A percentile compares a stretch with the other conserved stretches of the same genome.
Conservation (phyloP, 2,888 invertebrate genomes). For the Cantharis flavilabris region DNA sequence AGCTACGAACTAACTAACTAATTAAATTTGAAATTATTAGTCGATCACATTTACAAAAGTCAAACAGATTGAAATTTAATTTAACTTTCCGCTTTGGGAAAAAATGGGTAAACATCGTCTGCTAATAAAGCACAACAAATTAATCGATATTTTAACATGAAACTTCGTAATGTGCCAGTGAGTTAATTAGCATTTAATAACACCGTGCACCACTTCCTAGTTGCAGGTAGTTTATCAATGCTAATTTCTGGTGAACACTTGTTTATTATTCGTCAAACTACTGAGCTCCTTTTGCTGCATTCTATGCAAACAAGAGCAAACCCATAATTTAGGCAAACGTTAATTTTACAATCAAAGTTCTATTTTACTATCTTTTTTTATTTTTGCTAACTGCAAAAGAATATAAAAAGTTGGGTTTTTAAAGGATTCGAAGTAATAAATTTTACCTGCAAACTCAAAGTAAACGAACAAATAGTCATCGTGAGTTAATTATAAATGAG, state of each 20-base stretch:
- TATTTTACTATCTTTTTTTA: too few species aligned
- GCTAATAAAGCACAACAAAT: neutral
- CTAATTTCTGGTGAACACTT: slow-evolving; percentile 2
- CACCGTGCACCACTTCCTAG: slow-evolving; percentile 7
- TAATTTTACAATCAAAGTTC: too few species aligned
- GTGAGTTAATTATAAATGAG: too few species aligned
- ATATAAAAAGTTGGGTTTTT: too few species aligned
- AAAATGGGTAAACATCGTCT: neutral
- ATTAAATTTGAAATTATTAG: neutral
- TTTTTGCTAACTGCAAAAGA: too few species aligned
- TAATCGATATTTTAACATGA: neutral
- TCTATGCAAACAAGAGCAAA: neutral
- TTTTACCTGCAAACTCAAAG: too few species aligned
- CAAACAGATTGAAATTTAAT: neutral
- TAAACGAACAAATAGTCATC: too few species aligned
- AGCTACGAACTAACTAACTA: neutral
- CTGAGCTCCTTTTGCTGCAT: too few species aligned
- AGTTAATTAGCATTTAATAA: slow-evolving; percentile 13
- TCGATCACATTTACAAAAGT: neutral
- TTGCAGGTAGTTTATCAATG: slow-evolving; percentile 8
- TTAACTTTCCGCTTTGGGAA: neutral
- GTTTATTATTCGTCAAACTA: neutral
- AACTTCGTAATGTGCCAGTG: neutral
- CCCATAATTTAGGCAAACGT: too few species aligned
- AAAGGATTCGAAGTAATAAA: too few species aligned